A percentile compares a stretch with the other conserved stretches of the same genome.
Conservation (phyloP, 1,140 invertebrate genomes). For the Zaprionus gabonicus region DNA sequence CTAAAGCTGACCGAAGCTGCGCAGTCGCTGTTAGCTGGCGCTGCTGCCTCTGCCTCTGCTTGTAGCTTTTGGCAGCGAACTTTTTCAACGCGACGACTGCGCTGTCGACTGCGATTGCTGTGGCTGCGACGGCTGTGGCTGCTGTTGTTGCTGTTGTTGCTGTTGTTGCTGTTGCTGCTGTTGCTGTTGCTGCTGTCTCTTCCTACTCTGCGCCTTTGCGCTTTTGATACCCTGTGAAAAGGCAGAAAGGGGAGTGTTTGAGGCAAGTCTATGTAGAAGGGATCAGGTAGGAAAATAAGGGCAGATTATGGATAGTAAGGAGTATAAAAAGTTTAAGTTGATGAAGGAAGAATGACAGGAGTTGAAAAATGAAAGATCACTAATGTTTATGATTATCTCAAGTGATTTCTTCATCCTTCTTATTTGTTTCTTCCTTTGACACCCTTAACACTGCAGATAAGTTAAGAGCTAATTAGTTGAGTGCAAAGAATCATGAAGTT, state of each 20-base stretch:
- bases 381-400: too few species aligned
- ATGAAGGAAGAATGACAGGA: too few species aligned
- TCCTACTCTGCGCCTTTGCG: constrained; percentile 42
- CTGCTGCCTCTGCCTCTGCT: constrained; percentile 31
- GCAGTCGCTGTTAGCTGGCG: constrained; percentile 36
- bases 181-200: constrained; percentile 37
- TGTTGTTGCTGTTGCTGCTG: constrained; percentile 34
- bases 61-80: constrained; percentile 23
- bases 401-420: too few species aligned
- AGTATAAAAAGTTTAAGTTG: too few species aligned
- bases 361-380: too few species aligned
- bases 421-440: too few species aligned
- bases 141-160: constrained; percentile 19
- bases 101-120: constrained; percentile 13
- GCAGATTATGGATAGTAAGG: neutral
- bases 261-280: neutral
- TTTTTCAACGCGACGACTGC: constrained; percentile 14
- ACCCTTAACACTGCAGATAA: too few species aligned
- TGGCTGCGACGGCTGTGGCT: constrained; percentile 36
- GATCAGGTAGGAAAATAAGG: neutral
- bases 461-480: too few species aligned
- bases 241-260: neutral
- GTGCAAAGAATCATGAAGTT: too few species aligned
- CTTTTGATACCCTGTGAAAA: constrained; percentile 15
- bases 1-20: constrained; percentile 64